phyloP scores from a whole-genome alignment of 2,888 invertebrate species.

The Cyrtodaria siliqua region DNA sequence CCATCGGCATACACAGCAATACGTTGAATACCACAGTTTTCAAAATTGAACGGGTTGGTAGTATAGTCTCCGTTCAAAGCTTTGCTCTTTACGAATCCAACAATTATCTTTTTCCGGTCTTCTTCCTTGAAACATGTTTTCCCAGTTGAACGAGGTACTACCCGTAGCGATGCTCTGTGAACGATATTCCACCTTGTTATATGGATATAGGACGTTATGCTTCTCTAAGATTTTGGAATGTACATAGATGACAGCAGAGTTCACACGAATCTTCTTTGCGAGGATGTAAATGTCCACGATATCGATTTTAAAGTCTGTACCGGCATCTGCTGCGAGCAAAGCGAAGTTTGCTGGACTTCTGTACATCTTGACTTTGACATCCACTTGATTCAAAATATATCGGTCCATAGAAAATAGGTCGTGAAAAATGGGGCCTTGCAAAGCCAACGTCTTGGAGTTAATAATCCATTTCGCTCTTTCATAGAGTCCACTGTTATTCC shows the following conservation, averaged over 20 bases:
- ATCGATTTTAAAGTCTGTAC: slow-evolving; percentile 12
- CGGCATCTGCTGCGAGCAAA: slow-evolving; percentile 10
- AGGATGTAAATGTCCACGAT: slow-evolving; percentile 25
- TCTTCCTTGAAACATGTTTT: slow-evolving; percentile 41
- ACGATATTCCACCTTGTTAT: slow-evolving; percentile 25
- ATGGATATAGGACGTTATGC: slow-evolving; percentile 34
- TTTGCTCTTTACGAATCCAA: slow-evolving; percentile 33
- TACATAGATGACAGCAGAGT: slow-evolving; percentile 19
- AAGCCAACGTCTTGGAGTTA: slow-evolving; percentile 17
- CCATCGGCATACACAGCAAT: slow-evolving; percentile 36
- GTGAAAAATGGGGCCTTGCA: slow-evolving; percentile 32
- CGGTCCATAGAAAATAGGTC: slow-evolving; percentile 11
- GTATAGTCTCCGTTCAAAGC: slow-evolving; percentile 28
- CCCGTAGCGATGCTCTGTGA: slow-evolving; percentile 37
- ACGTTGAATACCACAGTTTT: slow-evolving; percentile 28
- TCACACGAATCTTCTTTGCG: slow-evolving; percentile 21
- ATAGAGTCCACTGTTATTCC: slow-evolving; percentile 20
- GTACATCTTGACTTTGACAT: slow-evolving; percentile 25
- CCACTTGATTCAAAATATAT: slow-evolving; percentile 34
- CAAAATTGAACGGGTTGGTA: slow-evolving; percentile 45
- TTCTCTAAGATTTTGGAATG: slow-evolving; percentile 32
- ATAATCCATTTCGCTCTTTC: slow-evolving; percentile 8
- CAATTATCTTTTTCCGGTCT: slow-evolving; percentile 16
- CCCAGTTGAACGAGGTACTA: slow-evolving; percentile 33
- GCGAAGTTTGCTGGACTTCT: slow-evolving; percentile 11